phyloP scores from a whole-genome alignment of 2,888 invertebrate genomes.

The Epirrhoe alternata region DNA sequence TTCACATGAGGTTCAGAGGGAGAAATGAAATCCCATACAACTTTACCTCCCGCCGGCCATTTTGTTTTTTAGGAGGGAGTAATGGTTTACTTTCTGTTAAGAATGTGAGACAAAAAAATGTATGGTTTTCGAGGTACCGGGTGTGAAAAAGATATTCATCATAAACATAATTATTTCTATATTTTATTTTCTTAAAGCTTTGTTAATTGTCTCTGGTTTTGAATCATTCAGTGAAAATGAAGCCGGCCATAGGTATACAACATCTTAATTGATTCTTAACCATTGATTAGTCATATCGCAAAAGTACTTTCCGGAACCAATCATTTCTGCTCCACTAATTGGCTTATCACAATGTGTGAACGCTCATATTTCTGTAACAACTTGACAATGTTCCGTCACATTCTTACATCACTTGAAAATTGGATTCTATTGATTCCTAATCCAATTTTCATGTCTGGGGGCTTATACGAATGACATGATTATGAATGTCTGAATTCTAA shows the following conservation, averaged over 20 bases:
- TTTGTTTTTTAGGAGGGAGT: too few species aligned
- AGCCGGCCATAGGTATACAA: not conserved
- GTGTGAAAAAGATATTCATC: too few species aligned
- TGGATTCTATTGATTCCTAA: conserved; percentile 35
- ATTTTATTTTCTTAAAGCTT: too few species aligned
- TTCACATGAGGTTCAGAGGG: too few species aligned
- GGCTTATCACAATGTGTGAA: conserved; percentile 47
- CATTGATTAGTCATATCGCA: conserved; percentile 8
- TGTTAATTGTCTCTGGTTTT: too few species aligned
- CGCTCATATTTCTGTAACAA: conserved; percentile 4
- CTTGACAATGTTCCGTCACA: conserved; percentile 22
- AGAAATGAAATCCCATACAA: too few species aligned
- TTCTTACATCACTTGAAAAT: conserved; percentile 30
- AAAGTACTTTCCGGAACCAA: conserved; percentile 15
- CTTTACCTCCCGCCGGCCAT: too few species aligned
- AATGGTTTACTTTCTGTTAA: too few species aligned
- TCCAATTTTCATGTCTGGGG: conserved; percentile 32
- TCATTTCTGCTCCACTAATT: conserved; percentile 46
- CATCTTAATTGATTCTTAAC: not conserved
- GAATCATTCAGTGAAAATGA: not conserved
- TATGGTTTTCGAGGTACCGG: too few species aligned
- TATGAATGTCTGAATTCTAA: conserved; percentile 6
- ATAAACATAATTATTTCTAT: too few species aligned
- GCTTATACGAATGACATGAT: conserved; percentile 2
- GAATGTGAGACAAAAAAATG: too few species aligned